phyloP scores from a whole-genome alignment of 2,888 invertebrate genomes.

The Myopa tessellatipennis region DNA sequence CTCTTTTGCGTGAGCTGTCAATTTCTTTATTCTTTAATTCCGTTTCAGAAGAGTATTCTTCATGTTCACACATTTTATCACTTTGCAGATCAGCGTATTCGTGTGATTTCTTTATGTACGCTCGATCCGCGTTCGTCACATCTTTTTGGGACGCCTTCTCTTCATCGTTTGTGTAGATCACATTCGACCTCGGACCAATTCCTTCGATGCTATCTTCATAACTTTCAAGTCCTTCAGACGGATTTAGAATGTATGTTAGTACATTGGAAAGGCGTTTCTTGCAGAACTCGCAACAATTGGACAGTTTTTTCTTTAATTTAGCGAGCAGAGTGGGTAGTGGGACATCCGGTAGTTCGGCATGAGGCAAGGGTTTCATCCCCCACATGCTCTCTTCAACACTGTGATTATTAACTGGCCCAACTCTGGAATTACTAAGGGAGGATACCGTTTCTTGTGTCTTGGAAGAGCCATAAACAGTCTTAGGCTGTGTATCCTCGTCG shows the following conservation, averaged over 20 bases:
- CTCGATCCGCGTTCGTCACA: conserved; percentile 52
- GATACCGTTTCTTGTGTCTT: no score
- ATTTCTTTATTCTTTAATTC: conserved; percentile 14
- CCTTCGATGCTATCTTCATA: not conserved
- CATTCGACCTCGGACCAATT: conserved; percentile 2
- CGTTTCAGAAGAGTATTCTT: not conserved
- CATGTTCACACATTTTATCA: conserved; percentile 42
- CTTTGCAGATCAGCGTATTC: conserved; percentile 49
- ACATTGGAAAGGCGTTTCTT: conserved; percentile 46
- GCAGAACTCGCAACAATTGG: conserved; percentile 50
- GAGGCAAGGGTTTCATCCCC: no score
- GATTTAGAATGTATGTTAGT: conserved; percentile 31
- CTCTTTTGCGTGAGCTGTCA: conserved; percentile 16
- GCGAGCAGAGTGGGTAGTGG: conserved; percentile 39
- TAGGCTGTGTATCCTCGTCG: no score
- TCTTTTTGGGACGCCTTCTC: conserved; percentile 1
- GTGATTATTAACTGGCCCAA: no score
- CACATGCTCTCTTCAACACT: no score
- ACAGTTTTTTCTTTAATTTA: conserved; percentile 45
- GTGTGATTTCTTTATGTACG: conserved; percentile 52
- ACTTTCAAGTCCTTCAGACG: conserved; percentile 8
- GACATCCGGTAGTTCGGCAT: not conserved
- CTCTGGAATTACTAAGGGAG: no score
- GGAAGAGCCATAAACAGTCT: no score
- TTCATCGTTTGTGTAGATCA: not conserved